Evolutionary conservation across 53 echinoderm and acorn worm species (phyloP), one percentile per base, ranked within the genome.

Genomic region (Crossaster papposus): DNA sequence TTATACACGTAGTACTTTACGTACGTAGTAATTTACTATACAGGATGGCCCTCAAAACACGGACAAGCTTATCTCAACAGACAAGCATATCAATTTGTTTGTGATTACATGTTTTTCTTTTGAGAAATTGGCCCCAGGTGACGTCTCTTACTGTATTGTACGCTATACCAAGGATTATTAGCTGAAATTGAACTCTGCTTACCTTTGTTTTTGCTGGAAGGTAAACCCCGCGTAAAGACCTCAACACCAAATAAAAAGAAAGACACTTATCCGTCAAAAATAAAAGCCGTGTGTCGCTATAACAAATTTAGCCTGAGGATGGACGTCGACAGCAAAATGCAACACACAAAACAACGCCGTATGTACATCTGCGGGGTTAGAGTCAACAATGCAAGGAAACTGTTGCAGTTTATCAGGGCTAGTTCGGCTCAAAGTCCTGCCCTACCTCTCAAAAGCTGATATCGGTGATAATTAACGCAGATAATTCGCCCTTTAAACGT

Each of bases 381-480:
- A 34, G 33, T 73, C 36, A 73, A 32, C 15, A 34, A 31, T 14
- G 74, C 35, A 32, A n/a, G 1, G 35, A 32, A 73, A 35, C 74
- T 73, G 35, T 35, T 10, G 74, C 33, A 73, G 14, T 14, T 29
- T 73, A 32, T 73, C 74, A 70, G 34, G 1, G 34, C 33, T 3
- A 73, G 74, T 12, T 29, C 24, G 36, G 74, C 15, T 73, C 74
- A 73, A 73, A 73, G 74, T 73, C 74, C 31, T 73, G 14, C 33
- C 13, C 14, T 12, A 2, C 74, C n/a, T n/a, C n/a, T n/a, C n/a
- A n/a, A 33, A 18, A 18, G 14, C 17, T 35, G 35, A 34, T 33
- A 73, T 20, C 24, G 33, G 14, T 36, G 35, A 73, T 73, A 73
- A 73, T 35, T 73, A n/a, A 32, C 15, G 9, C 2, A 34, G 74